phyloP scores from a whole-genome alignment of 2,888 invertebrate species.

The Luperina nickerlii region DNA sequence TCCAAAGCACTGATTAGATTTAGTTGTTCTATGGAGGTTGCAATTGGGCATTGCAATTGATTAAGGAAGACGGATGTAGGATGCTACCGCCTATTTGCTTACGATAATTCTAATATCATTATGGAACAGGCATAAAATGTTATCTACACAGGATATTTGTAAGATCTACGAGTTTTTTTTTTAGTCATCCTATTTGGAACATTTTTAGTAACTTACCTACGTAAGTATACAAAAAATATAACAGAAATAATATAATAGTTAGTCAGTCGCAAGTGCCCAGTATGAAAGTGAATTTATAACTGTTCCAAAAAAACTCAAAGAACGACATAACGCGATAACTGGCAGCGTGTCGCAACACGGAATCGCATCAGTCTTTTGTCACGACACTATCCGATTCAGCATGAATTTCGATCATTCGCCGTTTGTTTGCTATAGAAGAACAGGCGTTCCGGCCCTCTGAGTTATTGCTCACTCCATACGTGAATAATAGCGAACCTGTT shows the following conservation, averaged over 20 bases:
- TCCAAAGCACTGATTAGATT: not conserved
- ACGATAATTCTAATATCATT: conserved; percentile 3
- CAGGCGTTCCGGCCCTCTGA: conserved; percentile 77
- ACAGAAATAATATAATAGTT: no score
- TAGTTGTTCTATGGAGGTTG: not conserved
- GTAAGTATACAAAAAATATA: not conserved
- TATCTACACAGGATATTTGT: not conserved
- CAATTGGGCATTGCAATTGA: not conserved
- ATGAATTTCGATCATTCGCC: conserved; percentile 66
- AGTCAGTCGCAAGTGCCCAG: not conserved
- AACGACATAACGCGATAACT: conserved; percentile 25
- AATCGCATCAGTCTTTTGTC: conserved; percentile 62
- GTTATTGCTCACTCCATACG: conserved; percentile 75
- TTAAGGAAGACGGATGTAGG: not conserved
- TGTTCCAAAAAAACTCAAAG: conserved; percentile 34
- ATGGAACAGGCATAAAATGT: conserved; percentile 4
- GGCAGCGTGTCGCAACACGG: conserved; percentile 31
- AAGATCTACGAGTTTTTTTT: not conserved
- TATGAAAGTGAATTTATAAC: conserved; percentile 10
- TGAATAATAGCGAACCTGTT: conserved; percentile 74
- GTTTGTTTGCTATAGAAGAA: conserved; percentile 74
- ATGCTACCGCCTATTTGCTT: not conserved
- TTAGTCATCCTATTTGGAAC: not conserved
- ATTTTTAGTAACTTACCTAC: not conserved
- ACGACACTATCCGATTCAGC: conserved; percentile 56